Base-by-base conservation (phyloP, 2,797 vertebrate genomes). In the Girardinus metallicus region DNA sequence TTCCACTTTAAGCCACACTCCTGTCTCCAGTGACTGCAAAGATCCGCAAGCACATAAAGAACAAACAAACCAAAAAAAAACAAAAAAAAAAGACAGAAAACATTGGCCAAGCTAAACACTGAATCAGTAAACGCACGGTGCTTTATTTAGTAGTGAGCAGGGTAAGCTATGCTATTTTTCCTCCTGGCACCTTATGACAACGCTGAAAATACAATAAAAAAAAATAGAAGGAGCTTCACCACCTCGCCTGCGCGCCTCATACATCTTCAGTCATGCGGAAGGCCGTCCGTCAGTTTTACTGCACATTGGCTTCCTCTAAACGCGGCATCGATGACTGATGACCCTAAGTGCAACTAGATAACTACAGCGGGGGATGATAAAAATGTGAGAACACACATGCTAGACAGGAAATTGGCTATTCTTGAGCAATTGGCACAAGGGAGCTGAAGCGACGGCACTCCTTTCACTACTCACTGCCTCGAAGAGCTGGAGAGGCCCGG, bases 211-310 rank as follows among this genome's bases (percentile, higher is more conserved):
- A 93, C 83, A 90, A 91, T 87, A 82, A 85, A 84, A 87, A 23
- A 23, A 2, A 49, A 23, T 8, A 51, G 49, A 81, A 84, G 87
- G 81, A 83, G 80, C 62, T 75, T 78, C 84, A 81, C 76, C 71
- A 73, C 85, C 80, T 82, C 0, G 51, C 83, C 89, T 80, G 84
- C 43, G 31, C 23, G 85, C 83, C 90, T 93, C 93, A 88, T 94
- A 91, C 83, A 88, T 94, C 93, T 90, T 89, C 93, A 92, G 85
- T 90, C 93, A 93, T 91, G 94, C 88, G 66, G 90, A 94, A 95
- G 89, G 89, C 90, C 91, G 91, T 95, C 92, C 86, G 78, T 96
- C 94, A 96, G 86, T 94, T 96, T 95, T 95, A 96, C 93, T 93
- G 94, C 93, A 91, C 89, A 89, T 87, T 83, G 91, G 91, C 93